A percentile compares a stretch with the other conserved stretches of the same genome.
phyloP scores from a whole-genome alignment of 2,888 invertebrate genomes.

The Cordylochernes scorpioides region DNA sequence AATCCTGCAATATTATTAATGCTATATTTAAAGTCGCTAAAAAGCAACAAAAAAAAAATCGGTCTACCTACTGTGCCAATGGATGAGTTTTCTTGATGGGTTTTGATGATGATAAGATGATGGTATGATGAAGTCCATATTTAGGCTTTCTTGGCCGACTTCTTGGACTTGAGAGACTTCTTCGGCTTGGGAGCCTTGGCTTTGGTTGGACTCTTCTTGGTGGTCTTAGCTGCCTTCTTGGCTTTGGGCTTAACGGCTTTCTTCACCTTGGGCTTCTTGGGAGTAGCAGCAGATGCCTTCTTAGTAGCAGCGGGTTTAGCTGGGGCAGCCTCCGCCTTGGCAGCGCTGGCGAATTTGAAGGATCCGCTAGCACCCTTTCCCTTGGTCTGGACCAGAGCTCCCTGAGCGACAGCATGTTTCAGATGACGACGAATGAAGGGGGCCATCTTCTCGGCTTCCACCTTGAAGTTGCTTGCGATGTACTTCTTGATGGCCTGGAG shows the following conservation, averaged over 20 bases:
- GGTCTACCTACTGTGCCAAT: too few species aligned
- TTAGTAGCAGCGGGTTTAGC: slow-evolving; percentile 4
- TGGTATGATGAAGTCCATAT: too few species aligned
- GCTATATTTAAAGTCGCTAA: too few species aligned
- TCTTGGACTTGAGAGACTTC: slow-evolving; percentile 5
- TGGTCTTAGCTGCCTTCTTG: slow-evolving; percentile 6
- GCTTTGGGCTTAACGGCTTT: slow-evolving; percentile 7
- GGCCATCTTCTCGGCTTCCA: slow-evolving; percentile 23
- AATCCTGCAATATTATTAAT: too few species aligned
- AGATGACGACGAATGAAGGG: slow-evolving; percentile 35
- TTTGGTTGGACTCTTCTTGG: slow-evolving; percentile 4
- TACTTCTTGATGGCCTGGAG: slow-evolving; percentile 34
- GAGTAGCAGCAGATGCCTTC: slow-evolving; percentile 2
- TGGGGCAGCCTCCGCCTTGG: slow-evolving; percentile 2
- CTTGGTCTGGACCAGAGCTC: slow-evolving; percentile 18
- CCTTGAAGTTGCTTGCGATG: slow-evolving; percentile 31
- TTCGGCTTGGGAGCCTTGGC: slow-evolving; percentile 7
- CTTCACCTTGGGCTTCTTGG: slow-evolving; percentile 5
- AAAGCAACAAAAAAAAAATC: too few species aligned
- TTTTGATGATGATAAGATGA: too few species aligned
- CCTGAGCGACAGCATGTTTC: slow-evolving; percentile 29
- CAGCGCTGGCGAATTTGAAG: slow-evolving; percentile 14
- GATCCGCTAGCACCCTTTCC: slow-evolving; percentile 18
- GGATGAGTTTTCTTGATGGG: too few species aligned
- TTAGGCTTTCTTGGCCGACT: slow-evolving; percentile 6